Percentiles rank a stretch among this genome's conserved stretches.
Conservation (phyloP, 37 sponge, comb jelly and placozoan species). For the Geodia barretti region DNA sequence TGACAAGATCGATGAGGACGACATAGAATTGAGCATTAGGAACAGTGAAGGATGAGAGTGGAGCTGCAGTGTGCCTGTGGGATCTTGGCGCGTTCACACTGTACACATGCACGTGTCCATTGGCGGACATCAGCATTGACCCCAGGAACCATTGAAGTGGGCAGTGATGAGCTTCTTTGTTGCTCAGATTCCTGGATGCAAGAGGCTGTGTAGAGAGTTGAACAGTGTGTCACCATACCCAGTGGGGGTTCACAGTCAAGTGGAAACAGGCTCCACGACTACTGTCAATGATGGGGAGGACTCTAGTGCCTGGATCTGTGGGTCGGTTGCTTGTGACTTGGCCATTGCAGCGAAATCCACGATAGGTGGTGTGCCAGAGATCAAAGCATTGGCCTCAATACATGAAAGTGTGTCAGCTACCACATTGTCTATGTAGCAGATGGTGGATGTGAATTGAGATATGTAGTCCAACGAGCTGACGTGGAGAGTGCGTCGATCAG, state of each 20-base stretch:
- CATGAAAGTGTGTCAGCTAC: slow-evolving; percentile 71
- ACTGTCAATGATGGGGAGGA: slow-evolving; percentile 9
- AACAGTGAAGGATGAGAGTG: too few relatives aligned
- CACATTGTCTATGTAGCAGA: slow-evolving; percentile 57
- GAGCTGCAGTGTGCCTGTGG: too few relatives aligned
- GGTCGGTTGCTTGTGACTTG: slow-evolving; percentile 21
- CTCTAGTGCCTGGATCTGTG: slow-evolving; percentile 18
- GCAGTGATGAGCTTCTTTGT: slow-evolving; percentile 56
- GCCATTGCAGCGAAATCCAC: slow-evolving; percentile 45
- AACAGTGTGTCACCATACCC: slow-evolving; percentile 43
- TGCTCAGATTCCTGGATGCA: slow-evolving; percentile 59
- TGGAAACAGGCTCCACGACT: slow-evolving; percentile 35
- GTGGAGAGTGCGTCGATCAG: slow-evolving; percentile 58
- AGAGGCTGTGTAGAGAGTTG: slow-evolving; percentile 58
- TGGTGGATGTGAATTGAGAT: slow-evolving; percentile 59
- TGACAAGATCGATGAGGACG: too few relatives aligned
- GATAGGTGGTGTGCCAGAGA: slow-evolving; percentile 14
- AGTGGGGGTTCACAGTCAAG: slow-evolving; percentile 44
- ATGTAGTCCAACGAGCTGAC: slow-evolving; percentile 65
- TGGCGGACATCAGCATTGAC: slow-evolving; percentile 64
- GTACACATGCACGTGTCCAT: slow-evolving; percentile 61
- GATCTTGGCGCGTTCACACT: too few relatives aligned
- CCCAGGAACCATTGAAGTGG: slow-evolving; percentile 56
- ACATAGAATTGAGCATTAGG: too few relatives aligned
- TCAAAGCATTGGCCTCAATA: slow-evolving; percentile 48